Evolutionary conservation across 64 coral and sea anemone species (phyloP).

Genomic region (Platygyra sinensis): DNA sequence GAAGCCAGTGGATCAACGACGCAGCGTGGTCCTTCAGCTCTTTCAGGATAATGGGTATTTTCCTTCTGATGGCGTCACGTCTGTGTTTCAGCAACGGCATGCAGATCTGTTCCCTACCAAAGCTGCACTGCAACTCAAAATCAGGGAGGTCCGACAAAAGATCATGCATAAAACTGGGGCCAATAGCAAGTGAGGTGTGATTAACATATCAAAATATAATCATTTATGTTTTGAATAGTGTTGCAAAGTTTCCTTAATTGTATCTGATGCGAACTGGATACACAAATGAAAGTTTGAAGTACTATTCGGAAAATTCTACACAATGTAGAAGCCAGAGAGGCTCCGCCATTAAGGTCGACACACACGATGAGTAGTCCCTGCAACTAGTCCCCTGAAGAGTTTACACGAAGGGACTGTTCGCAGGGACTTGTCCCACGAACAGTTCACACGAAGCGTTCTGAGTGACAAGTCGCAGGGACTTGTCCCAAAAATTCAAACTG

Average conservation of each 20-base stretch:
- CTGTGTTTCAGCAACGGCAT: conserved; percentile 48
- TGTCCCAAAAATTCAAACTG: no score
- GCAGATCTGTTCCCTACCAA: conserved; percentile 62
- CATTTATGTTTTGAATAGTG: not conserved
- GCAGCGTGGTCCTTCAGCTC: conserved; percentile 53
- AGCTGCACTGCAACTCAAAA: conserved; percentile 71
- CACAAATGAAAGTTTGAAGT: no score
- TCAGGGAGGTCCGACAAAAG: conserved; percentile 77
- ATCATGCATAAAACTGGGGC: conserved; percentile 22
- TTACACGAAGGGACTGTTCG: no score
- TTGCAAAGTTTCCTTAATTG: not conserved
- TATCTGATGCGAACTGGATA: no score
- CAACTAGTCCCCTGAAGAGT: no score
- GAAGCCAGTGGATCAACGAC: conserved; percentile 49
- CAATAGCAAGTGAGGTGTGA: conserved; percentile 9
- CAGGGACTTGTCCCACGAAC: no score
- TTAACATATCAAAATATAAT: not conserved
- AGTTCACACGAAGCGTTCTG: no score
- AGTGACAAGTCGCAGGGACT: no score
- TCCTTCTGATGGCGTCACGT: conserved; percentile 42
- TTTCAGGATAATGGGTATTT: conserved; percentile 68
- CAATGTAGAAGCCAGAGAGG: no score
- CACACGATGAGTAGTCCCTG: no score
- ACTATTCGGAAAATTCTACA: no score
- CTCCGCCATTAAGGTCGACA: no score